Evolutionary conservation across 2,888 invertebrate species (phyloP).

Genomic region (Phrixothrix hirtus): DNA sequence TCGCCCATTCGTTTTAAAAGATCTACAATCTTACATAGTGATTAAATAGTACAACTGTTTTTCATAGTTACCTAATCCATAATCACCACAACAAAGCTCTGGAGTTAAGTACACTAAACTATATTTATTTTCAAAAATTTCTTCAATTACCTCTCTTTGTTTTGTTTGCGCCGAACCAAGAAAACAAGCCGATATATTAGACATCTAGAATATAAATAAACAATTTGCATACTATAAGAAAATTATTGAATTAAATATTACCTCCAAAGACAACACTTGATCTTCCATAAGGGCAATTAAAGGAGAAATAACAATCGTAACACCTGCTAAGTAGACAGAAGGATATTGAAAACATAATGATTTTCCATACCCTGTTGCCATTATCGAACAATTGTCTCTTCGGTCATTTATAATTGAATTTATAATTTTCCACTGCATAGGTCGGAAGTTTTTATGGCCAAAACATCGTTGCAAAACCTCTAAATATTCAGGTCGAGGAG

Average conservation of each 20-base stretch:
- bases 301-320: conserved; percentile 68
- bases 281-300: conserved; percentile 75
- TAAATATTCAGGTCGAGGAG: conserved; percentile 44
- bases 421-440: conserved; percentile 65
- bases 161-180: conserved; percentile 63
- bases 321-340: conserved; percentile 60
- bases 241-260: too few species aligned
- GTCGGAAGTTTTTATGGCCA: conserved; percentile 61
- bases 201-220: conserved; percentile 31
- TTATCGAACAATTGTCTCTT: conserved; percentile 67
- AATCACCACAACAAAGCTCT: conserved; percentile 60
- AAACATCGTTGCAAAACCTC: conserved; percentile 58
- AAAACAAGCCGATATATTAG: conserved; percentile 60
- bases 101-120: conserved; percentile 64
- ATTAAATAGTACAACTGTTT: too few species aligned
- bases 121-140: conserved; percentile 55
- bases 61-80: conserved; percentile 39
- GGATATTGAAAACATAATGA: conserved; percentile 72
- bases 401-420: conserved; percentile 57
- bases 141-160: conserved; percentile 47
- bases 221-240: too few species aligned
- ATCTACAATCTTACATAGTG: too few species aligned
- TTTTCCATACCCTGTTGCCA: conserved; percentile 75
- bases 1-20: conserved; percentile 47
- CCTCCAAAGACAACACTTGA: conserved; percentile 65